Evolutionary conservation across 2,797 vertebrate species (phyloP).

Genomic region (Sebastolobus alascanus): DNA sequence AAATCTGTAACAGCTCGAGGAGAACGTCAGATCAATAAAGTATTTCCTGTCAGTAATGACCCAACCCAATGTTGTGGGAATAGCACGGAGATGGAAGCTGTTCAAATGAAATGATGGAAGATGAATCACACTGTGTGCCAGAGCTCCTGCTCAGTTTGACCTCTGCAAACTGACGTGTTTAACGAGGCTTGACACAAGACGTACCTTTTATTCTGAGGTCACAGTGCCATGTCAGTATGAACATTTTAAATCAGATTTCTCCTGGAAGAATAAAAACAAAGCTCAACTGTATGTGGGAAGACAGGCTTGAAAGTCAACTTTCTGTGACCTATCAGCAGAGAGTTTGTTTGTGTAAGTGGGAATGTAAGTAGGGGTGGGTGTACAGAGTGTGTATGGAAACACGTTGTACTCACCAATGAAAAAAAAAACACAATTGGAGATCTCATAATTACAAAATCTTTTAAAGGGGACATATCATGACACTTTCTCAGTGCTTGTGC

Average conservation of each 20-base stretch:
- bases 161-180: not conserved
- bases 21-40: not conserved
- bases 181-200: not conserved
- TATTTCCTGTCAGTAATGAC: not conserved
- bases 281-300: slow-evolving; percentile 5
- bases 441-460: not conserved
- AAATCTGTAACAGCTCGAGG: not conserved
- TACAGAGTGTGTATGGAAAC: not conserved
- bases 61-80: not conserved
- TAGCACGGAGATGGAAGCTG: not conserved
- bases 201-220: slow-evolving; percentile 22
- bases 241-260: not conserved
- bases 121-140: slow-evolving; percentile 3
- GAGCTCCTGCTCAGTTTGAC: slow-evolving; percentile 7
- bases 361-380: not conserved
- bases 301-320: not conserved
- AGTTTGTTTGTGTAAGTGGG: not conserved
- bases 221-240: slow-evolving; percentile 32
- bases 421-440: not conserved
- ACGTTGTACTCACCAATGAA: not conserved
- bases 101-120: not conserved
- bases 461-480: too few relatives aligned
- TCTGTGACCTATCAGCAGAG: not conserved
- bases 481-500: too few relatives aligned
- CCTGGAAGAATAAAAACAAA: slow-evolving; percentile 20